Evolutionary conservation across 2,113 vertebrate species (phyloP).

Genomic region (Amphiprion percula): DNA sequence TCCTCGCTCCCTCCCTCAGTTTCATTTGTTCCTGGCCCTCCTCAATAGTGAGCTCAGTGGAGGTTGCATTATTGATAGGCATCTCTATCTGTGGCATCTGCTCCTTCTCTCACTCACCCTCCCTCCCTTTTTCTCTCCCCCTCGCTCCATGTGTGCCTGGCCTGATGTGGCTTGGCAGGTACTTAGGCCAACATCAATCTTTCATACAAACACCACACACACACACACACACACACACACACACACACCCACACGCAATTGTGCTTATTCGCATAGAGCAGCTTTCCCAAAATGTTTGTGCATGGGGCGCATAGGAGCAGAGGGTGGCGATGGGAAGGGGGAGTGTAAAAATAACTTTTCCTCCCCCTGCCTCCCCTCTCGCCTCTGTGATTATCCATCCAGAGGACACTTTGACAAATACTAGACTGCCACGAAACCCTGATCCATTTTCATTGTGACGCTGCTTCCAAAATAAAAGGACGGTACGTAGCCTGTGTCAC

Average conservation of each 20-base stretch:
- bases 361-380: conserved; percentile 33
- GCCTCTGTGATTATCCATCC: conserved; percentile 36
- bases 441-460: conserved; percentile 51
- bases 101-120: conserved; percentile 53
- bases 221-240: conserved; percentile 63
- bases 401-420: conserved; percentile 56
- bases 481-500: conserved; percentile 9
- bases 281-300: conserved; percentile 70
- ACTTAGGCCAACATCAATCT: conserved; percentile 81
- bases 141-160: conserved; percentile 47
- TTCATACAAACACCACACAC: conserved; percentile 66
- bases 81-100: conserved; percentile 83
- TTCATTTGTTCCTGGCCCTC: conserved; percentile 34
- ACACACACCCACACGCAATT: conserved; percentile 26
- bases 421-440: conserved; percentile 28
- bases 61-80: conserved; percentile 87
- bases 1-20: conserved; percentile 1
- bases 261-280: conserved; percentile 50
- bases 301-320: conserved; percentile 33
- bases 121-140: not conserved
- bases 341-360: conserved; percentile 74
- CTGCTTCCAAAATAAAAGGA: conserved; percentile 32
- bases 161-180: conserved; percentile 78
- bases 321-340: conserved; percentile 38
- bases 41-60: conserved; percentile 59